These are phyloP conservation scores for Scaptodrosophila lebanonensis DNA, from an alignment of 1,140 invertebrate species.

Conservation along the genomic window DNA sequence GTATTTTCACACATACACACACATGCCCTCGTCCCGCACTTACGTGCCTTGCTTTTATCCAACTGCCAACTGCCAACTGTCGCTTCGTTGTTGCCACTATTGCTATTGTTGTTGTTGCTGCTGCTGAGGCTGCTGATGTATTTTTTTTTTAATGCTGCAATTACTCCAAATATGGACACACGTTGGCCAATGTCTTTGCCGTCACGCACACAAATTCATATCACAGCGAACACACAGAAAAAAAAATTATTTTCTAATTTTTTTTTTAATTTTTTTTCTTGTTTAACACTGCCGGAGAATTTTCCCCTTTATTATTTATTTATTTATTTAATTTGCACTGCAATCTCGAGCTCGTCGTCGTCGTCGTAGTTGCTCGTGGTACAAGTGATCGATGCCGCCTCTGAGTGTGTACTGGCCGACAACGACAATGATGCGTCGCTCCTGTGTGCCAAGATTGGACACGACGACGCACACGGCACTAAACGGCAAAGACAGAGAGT, in stretches of 20 bases:
- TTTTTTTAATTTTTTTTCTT: too few species aligned
- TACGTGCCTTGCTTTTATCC: conserved; percentile 14
- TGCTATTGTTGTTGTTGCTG: conserved; percentile 8
- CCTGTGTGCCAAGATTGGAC: not conserved
- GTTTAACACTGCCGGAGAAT: too few species aligned
- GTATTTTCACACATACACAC: conserved; percentile 23
- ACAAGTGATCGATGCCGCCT: conserved; percentile 76
- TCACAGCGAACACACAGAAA: too few species aligned
- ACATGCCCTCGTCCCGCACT: conserved; percentile 1
- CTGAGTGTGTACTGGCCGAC: conserved; percentile 72
- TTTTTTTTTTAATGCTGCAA: conserved; percentile 14
- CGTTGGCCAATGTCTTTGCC: too few species aligned
- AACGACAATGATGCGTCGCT: conserved; percentile 12
- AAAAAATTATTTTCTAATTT: too few species aligned
- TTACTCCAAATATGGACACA: too few species aligned
- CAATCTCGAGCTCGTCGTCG: not conserved
- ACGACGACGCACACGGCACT: conserved; percentile 62
- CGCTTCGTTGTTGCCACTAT: not conserved
- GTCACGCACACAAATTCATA: too few species aligned
- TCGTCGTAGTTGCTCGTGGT: conserved; percentile 45
- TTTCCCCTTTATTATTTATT: not conserved
- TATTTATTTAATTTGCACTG: not conserved
- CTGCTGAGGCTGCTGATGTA: conserved; percentile 6
- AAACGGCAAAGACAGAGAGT: not conserved
- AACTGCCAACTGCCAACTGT: conserved; percentile 1